Evolutionary conservation across 1,140 invertebrate species (phyloP), one percentile per base, ranked within the genome.

Genomic region (Scaptodrosophila lebanonensis): DNA sequence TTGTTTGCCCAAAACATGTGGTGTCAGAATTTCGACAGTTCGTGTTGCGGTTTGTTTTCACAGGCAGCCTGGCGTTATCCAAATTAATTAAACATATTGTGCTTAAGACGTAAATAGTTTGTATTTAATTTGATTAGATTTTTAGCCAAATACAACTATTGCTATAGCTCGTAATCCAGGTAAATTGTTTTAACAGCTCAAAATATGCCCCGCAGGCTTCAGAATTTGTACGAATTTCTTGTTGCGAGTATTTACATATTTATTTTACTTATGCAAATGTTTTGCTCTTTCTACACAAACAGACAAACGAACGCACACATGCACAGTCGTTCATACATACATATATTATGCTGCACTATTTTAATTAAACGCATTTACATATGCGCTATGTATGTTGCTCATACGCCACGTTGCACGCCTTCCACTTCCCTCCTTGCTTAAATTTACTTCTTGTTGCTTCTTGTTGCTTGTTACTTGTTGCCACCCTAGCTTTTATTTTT

Each of bases 341-440:
- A 13, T 42, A 38, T 36, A 44, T 59, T 73, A 62, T 56, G 62
- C 50, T 70, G 62, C 72, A 63, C 51, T 51, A 52, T 77, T 77
- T 77, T 77, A 72, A 77, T 79, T 79, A 77, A 79, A 77, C 59
- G 58, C 61, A 71, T 64, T 77, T 70, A 44, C 56, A 73, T 61
- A 49, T 47, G 25, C 39, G 22, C 48, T 39, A 13, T 43, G 40
- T 43, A 9, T 42, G 48, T 68, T 73, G 48, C 66, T 65, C 70
- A 75, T 75, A 75, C 66, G 61, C 60, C 60, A 49, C 60, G 38
- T 67, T 27, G 38, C 45, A 48, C 56, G 40, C 49, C 40, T 56
- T 38, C 29, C 20, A n/a, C 47, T 22, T 50, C 32, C 33, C 16
- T 42, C 17, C 32, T 32, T 15, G 15, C 30, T 47, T 3, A 11